Percentiles rank a stretch among this genome's conserved stretches.
Conservation (phyloP, 2,888 invertebrate genomes). For the Chrysolina oricalcia region DNA sequence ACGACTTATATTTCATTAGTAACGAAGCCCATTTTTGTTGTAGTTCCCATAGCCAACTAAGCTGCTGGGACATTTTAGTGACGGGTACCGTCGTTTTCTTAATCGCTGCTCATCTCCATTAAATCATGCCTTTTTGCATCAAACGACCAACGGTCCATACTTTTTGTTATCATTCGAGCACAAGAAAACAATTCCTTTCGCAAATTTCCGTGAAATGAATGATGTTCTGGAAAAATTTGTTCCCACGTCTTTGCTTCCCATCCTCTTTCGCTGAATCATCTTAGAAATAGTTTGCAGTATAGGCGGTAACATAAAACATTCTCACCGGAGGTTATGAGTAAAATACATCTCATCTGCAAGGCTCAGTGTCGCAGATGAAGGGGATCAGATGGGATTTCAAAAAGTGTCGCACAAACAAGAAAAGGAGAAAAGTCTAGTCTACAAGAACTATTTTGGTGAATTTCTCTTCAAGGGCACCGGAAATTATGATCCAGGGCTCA, state of each 20-base stretch:
- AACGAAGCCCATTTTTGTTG: no score
- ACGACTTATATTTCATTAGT: no score
- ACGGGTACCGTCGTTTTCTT: no score
- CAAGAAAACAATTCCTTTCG: conserved; percentile 23
- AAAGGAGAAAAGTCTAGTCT: no score
- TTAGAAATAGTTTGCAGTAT: conserved; percentile 36
- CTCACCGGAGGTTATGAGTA: conserved; percentile 35
- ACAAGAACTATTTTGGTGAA: no score
- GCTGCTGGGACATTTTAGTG: no score
- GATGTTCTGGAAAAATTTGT: conserved; percentile 27
- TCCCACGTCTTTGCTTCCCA: conserved; percentile 38
- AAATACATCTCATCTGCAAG: conserved; percentile 31
- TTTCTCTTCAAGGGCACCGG: no score
- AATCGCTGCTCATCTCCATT: no score
- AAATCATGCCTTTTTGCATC: neutral
- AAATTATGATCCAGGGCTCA: no score
- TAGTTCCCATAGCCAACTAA: no score
- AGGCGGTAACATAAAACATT: conserved; percentile 40
- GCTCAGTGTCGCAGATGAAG: conserved; percentile 26
- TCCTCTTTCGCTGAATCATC: conserved; percentile 39
- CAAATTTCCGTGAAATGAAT: conserved; percentile 26
- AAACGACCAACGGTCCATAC: neutral
- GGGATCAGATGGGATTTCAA: conserved; percentile 19
- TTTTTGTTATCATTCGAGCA: conserved; percentile 13
- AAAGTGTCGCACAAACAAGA: neutral